Conservation (phyloP, 2,888 invertebrate species). For the Drosophila paranaensis region DNA sequence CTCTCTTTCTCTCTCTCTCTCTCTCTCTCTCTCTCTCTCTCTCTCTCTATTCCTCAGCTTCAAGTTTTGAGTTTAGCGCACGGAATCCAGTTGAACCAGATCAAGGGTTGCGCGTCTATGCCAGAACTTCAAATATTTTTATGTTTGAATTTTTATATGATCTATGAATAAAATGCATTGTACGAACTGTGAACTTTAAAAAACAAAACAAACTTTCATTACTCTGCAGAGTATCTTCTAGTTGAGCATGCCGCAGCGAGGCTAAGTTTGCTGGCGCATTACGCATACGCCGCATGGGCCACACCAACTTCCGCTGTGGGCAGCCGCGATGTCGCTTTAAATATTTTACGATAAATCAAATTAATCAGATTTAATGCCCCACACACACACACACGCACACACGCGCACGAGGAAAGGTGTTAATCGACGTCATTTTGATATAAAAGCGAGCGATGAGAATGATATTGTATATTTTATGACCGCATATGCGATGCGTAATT, state of each 20-base stretch:
- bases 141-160: background rate
- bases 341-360: constrained; percentile 77
- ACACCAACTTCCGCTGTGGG: constrained; percentile 49
- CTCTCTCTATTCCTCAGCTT: background rate
- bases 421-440: constrained; percentile 76
- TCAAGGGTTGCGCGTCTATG: constrained; percentile 6
- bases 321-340: constrained; percentile 52
- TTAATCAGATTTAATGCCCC: constrained; percentile 61
- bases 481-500: constrained; percentile 71
- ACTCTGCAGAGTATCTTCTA: background rate
- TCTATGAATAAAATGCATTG: background rate
- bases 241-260: background rate
- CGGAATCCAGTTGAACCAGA: constrained; percentile 14
- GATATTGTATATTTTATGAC: constrained; percentile 73
- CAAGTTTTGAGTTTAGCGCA: background rate
- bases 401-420: constrained; percentile 61
- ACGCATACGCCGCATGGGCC: constrained; percentile 57
- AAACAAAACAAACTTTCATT: too few species aligned
- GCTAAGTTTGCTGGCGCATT: constrained; percentile 20
- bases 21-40: background rate
- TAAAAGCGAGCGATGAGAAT: constrained; percentile 69
- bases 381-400: constrained; percentile 7
- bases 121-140: background rate
- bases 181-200: too few species aligned
- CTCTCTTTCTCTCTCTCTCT: background rate